Conservation (phyloP, 2,113 vertebrate genomes). For the Galemys pyrenaicus region DNA sequence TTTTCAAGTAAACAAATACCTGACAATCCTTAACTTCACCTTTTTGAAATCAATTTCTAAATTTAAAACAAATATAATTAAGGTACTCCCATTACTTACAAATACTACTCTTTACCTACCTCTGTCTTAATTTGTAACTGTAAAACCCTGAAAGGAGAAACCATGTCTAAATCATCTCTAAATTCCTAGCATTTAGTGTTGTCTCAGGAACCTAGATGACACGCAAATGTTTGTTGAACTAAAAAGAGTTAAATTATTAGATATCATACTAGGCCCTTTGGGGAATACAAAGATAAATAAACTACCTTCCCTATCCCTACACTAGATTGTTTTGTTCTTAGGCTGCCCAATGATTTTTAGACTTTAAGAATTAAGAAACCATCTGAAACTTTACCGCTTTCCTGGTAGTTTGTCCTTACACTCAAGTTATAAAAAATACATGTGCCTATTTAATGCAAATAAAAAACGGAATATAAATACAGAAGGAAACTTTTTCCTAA, state of each 20-base stretch:
- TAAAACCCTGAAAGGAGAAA: constrained; percentile 24
- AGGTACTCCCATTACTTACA: background rate
- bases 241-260: constrained; percentile 39
- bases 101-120: background rate
- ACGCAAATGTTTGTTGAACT: constrained; percentile 10
- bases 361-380: background rate
- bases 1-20: background rate
- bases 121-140: background rate
- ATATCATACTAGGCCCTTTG: background rate
- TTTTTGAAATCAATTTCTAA: constrained; percentile 7
- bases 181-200: constrained; percentile 18
- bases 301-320: background rate
- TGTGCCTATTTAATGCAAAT: background rate
- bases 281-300: constrained; percentile 6
- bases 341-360: background rate
- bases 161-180: background rate
- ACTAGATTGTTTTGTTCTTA: constrained; percentile 2
- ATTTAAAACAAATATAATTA: background rate
- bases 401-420: background rate
- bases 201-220: background rate
- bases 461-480: constrained; percentile 30
- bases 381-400: constrained; percentile 1
- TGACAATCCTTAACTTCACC: constrained; percentile 13
- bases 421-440: background rate
- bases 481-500: background rate